Percentiles rank a stretch among this genome's conserved stretches.
Evolutionary conservation across 2,797 vertebrate species (phyloP).

Genomic region (Glossophaga mutica): DNA sequence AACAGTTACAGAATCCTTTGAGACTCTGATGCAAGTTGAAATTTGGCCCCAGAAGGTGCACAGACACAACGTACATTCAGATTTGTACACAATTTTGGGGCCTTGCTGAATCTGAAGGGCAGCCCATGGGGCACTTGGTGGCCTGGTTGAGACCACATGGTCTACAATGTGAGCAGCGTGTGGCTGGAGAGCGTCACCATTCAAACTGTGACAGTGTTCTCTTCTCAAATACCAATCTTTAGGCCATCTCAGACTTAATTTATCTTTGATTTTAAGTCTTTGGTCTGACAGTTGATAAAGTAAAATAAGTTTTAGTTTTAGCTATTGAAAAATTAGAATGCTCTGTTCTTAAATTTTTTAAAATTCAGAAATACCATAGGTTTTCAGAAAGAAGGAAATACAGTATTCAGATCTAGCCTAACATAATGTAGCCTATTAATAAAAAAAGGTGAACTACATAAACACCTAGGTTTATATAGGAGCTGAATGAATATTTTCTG

Average conservation of each 20-base stretch:
- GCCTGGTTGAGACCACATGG: neutral
- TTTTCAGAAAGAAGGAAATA: constrained; percentile 3
- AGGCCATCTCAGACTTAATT: neutral
- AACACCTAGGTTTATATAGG: neutral
- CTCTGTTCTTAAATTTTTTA: constrained; percentile 10
- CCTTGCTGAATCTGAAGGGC: neutral
- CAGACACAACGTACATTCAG: neutral
- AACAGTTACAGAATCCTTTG: neutral
- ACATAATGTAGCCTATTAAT: neutral
- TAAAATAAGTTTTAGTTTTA: constrained; percentile 44
- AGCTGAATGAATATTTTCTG: constrained; percentile 26
- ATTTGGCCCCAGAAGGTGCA: neutral
- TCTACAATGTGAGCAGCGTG: neutral
- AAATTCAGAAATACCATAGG: neutral
- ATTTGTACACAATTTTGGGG: neutral
- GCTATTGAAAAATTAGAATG: constrained; percentile 21
- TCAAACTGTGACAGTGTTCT: neutral
- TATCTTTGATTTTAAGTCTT: constrained; percentile 12
- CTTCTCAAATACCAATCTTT: constrained; percentile 12
- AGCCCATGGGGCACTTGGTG: neutral
- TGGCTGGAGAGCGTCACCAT: neutral
- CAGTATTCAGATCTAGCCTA: neutral
- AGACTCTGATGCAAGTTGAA: neutral
- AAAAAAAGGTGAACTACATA: constrained; percentile 5
- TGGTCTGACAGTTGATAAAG: neutral